Base-by-base conservation (phyloP, 2,113 vertebrate species). In the Onychorhynchus coronatus region DNA sequence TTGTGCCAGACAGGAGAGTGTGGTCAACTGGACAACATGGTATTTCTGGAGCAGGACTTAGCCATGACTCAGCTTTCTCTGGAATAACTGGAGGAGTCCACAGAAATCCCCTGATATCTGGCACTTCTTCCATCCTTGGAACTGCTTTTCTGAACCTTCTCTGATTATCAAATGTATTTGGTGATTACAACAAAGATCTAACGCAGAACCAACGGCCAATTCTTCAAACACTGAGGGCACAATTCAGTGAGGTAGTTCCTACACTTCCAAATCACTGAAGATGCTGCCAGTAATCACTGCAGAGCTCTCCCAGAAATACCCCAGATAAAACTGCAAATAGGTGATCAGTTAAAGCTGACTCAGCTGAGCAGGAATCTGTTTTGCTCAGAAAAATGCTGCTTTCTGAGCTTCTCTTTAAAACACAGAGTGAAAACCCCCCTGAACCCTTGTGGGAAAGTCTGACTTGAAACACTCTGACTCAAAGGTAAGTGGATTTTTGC, bases 291-390 rank as follows among this genome's bases (percentile, higher is more conserved):
- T 2, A 42, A 63, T 19, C 66, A 75, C 33, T 74, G 83, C 75
- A 81, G 77, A 74, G 52, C 37, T 94, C 23, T 56, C 67, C 65
- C 72, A 90, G 75, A 79, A 94, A 76, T 8, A 86, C 10, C 37
- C 75, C 80, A 78, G 41, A 59, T 28, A 59, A 76, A 93, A 63
- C 62, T 76, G 91, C 72, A 33, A 41, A 59, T 2, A 23, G 87
- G 72, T 13, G 24, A 89, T 27, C 47, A 59, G 63, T 41, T 55
- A 72, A 50, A 93, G 82, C 74, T 63, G 79, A 90, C n/a, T 53
- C 74, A 81, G 88, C 53, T 61, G 39, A 55, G 47, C 2, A 9
- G 75, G 75, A 85, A 76, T 30, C 73, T 53, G 1, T 61, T 88
- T 65, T 76, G 53, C 88, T 93, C 58, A 80, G 9, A 56, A 91